These are phyloP conservation scores for Campaea margaritaria DNA, from an alignment of 2,888 invertebrate genomes.

Conservation along the genomic window DNA sequence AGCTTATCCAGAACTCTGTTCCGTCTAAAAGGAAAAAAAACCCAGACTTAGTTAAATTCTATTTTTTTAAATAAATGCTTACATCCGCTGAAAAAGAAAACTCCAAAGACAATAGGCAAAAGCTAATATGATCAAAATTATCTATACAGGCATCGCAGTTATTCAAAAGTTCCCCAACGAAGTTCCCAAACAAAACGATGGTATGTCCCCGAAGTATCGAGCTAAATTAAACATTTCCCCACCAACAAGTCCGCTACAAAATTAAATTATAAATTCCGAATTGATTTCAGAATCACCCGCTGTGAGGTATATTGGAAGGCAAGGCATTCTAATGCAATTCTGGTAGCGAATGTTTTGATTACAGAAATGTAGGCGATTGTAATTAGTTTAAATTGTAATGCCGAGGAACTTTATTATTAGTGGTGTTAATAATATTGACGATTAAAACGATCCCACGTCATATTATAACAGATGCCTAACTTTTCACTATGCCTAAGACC, in stretches of 20 bases:
- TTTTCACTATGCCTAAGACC: too few species aligned
- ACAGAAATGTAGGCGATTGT: constrained; percentile 11
- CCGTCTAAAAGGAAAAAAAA: too few species aligned
- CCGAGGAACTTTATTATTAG: neutral
- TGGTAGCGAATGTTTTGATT: constrained; percentile 21
- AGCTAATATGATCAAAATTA: constrained; percentile 25
- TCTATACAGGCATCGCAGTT: constrained; percentile 29
- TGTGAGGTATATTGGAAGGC: constrained; percentile 61
- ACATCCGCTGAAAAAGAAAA: too few species aligned
- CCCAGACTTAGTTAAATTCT: too few species aligned
- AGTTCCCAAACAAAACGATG: constrained; percentile 46
- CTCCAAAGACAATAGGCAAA: neutral
- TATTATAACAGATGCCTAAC: too few species aligned
- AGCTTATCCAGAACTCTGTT: too few species aligned
- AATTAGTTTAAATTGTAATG: constrained; percentile 12
- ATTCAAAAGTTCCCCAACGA: constrained; percentile 39
- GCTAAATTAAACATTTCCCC: constrained; percentile 66
- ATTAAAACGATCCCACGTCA: too few species aligned
- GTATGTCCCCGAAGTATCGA: constrained; percentile 49
- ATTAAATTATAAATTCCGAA: constrained; percentile 77
- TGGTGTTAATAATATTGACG: neutral
- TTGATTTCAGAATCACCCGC: constrained; percentile 64
- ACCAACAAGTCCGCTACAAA: constrained; percentile 51
- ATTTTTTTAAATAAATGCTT: too few species aligned
- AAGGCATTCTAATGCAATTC: constrained; percentile 34